These are phyloP conservation scores for Sebastes diploproa DNA, from an alignment of 2,797 vertebrate genomes.

Conservation along the genomic window DNA sequence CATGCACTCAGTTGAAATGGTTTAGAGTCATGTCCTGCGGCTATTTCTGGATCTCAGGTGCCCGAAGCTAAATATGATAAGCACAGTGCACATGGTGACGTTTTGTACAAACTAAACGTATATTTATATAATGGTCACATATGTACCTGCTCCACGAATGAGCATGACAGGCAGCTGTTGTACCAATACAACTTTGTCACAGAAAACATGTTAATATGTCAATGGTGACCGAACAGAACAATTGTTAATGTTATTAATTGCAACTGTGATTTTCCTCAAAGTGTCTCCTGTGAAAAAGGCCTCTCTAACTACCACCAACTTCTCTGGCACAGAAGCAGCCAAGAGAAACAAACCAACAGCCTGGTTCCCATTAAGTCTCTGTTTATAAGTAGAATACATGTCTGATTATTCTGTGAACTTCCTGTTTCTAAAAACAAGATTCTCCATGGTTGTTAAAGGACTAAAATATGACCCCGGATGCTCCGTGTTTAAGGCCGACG, in stretches of 20 bases:
- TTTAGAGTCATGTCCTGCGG: not conserved
- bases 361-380: not conserved
- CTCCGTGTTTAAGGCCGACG: not conserved
- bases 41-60: conserved; percentile 47
- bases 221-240: not conserved
- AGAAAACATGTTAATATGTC: not conserved
- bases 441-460: not conserved
- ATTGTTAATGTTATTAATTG: not conserved
- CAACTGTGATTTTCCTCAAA: not conserved
- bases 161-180: not conserved
- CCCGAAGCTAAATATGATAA: not conserved
- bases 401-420: not conserved
- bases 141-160: not conserved
- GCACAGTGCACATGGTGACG: not conserved
- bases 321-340: not conserved
- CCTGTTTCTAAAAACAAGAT: not conserved
- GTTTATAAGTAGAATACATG: not conserved
- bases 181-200: not conserved
- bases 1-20: not conserved
- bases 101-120: not conserved
- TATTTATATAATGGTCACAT: not conserved
- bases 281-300: not conserved
- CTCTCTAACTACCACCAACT: not conserved
- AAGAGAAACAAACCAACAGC: not conserved
- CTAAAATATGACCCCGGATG: not conserved